Evolutionary conservation across 2,113 vertebrate species (phyloP), one percentile per base, ranked within the genome.

Genomic region (Calonectris borealis): DNA sequence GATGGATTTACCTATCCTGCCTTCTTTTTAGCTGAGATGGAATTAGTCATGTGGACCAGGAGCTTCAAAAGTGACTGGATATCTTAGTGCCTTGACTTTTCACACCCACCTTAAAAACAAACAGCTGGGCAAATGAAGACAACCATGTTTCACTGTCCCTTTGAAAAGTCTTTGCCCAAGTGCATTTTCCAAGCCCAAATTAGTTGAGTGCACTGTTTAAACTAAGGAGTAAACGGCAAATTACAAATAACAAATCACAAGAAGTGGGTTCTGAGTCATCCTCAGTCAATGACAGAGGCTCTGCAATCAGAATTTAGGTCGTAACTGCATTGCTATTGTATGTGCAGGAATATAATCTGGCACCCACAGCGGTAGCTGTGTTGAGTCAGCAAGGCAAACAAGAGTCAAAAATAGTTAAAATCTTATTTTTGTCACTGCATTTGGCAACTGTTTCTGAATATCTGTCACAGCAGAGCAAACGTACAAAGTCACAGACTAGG

Each of bases 301-400:
- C 78, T 79, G 69, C 84, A 78, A 71, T 52, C 60, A 52, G 78
- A 85, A 82, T 91, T 78, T 85, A 68, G 90, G 89, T 96, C 92
- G 83, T 19, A 91, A 58, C 84, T 93, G 73, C 82, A 20, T n/a
- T 72, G 70, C 34, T 91, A 15, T 80, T 86, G 52, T 69, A 64
- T 26, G 70, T 76, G 82, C 84, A 91, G 83, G 66, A 93, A 72
- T 76, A 82, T 64, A n/a, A 48, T 44, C 61, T 90, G 93, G 73
- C 70, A 78, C 69, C 57, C 69, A 84, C 84, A 70, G 66, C 20
- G 17, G 20, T 10, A 44, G 65, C 83, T 93, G 29, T 69, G 73
- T 84, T 94, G 94, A 96, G 78, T 91, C 93, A 95, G 78, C 92
- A 91, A 79, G 57, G n/a, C 44, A 89, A 91, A 46, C 83, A 93